These are phyloP conservation scores for Neosilurus mollespiculum DNA, from an alignment of 2,797 vertebrate species.

Conservation along the genomic window DNA sequence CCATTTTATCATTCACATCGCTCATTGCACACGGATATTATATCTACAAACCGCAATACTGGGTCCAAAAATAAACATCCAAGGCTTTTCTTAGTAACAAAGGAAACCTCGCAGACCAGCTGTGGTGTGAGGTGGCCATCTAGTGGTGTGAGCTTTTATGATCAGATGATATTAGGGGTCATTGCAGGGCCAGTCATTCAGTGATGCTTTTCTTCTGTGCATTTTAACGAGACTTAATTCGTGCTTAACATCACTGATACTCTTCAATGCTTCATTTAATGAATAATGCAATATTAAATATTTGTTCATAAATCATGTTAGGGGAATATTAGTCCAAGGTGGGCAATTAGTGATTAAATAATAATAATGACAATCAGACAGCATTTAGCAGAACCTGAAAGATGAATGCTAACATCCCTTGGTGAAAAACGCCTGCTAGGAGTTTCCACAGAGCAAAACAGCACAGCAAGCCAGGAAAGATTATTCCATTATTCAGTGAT, in stretches of 20 bases:
- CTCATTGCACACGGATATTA: neutral
- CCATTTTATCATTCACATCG: neutral
- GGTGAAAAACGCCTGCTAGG: neutral
- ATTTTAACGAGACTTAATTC: neutral
- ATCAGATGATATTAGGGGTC: neutral
- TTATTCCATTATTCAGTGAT: neutral
- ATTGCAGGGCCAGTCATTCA: neutral
- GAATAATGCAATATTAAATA: neutral
- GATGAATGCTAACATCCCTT: neutral
- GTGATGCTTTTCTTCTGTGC: neutral
- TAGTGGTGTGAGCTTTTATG: slow-evolving; percentile 50
- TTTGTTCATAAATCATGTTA: neutral
- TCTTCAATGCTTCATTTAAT: neutral
- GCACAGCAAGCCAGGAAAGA: neutral
- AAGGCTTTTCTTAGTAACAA: slow-evolving; percentile 22
- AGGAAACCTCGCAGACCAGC: neutral
- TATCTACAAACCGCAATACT: neutral
- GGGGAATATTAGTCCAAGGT: neutral
- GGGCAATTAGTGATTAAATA: neutral
- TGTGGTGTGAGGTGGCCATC: slow-evolving; percentile 61
- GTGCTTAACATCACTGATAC: neutral
- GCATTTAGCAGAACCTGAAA: neutral
- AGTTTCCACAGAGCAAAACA: neutral
- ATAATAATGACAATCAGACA: too few relatives aligned
- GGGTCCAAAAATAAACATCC: slow-evolving; percentile 10